Evolutionary conservation across 2,797 vertebrate genomes (phyloP).

Genomic region (Triplophysa yarkandensis): DNA sequence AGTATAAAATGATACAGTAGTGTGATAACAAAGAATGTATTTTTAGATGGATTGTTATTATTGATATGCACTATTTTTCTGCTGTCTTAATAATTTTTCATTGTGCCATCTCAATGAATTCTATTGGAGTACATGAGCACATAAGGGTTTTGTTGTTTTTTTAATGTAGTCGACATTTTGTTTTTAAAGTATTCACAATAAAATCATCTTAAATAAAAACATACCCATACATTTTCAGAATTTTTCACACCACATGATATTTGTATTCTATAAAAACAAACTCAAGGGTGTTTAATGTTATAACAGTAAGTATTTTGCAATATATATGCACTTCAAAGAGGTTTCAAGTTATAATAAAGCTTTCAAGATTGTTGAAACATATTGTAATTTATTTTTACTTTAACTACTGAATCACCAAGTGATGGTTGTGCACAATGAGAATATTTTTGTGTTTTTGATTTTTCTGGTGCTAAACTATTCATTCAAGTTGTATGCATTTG

Average conservation of each 20-base stretch:
- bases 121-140: conserved; percentile 2
- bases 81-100: conserved; percentile 28
- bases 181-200: conserved; percentile 21
- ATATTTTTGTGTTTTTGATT: conserved; percentile 55
- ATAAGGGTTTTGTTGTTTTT: conserved; percentile 18
- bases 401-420: conserved; percentile 78
- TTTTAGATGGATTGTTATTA: conserved; percentile 18
- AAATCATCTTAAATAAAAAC: conserved; percentile 11
- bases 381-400: conserved; percentile 80
- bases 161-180: conserved; percentile 18
- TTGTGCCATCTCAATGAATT: conserved; percentile 31
- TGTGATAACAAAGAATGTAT: conserved; percentile 22
- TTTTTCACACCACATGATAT: background rate
- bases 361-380: conserved; percentile 39
- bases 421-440: conserved; percentile 59
- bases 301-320: background rate
- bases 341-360: background rate
- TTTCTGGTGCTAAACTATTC: conserved; percentile 77
- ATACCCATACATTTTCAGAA: background rate
- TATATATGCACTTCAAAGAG: too few species aligned
- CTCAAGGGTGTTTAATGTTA: background rate
- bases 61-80: conserved; percentile 39
- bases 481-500: conserved; percentile 32
- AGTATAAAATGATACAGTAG: conserved; percentile 17
- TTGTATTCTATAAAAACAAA: conserved; percentile 7